phyloP scores from a whole-genome alignment of 2,888 invertebrate species.

The Germaria angustata region DNA sequence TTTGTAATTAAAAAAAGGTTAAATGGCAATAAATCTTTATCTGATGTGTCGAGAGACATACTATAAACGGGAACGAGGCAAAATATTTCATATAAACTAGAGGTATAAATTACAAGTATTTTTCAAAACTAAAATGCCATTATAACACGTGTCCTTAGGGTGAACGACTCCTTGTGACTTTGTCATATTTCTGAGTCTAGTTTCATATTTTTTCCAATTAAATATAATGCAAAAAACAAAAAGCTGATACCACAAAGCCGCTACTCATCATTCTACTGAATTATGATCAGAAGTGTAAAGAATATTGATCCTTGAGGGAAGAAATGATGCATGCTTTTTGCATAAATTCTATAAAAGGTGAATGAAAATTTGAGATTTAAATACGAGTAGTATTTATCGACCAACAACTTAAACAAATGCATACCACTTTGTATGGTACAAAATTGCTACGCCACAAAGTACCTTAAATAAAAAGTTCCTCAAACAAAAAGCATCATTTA shows the following conservation, averaged over 20 bases:
- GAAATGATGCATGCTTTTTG: background rate
- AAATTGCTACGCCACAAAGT: no score
- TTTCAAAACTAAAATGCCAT: slow-evolving; percentile 34
- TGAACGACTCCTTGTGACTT: slow-evolving; percentile 35
- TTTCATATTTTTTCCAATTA: background rate
- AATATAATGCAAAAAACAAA: background rate
- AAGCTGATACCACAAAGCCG: slow-evolving; percentile 11
- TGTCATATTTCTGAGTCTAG: slow-evolving; percentile 21
- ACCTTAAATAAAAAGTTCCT: background rate
- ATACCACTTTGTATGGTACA: no score
- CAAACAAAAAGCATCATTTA: background rate
- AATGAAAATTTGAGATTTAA: no score
- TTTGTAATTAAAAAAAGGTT: slow-evolving; percentile 66
- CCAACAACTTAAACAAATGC: background rate
- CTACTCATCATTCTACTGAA: slow-evolving; percentile 10
- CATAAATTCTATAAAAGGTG: no score
- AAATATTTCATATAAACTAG: slow-evolving; percentile 1
- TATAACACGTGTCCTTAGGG: slow-evolving; percentile 60
- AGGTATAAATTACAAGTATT: slow-evolving; percentile 20
- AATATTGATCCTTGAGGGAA: background rate
- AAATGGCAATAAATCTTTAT: slow-evolving; percentile 65
- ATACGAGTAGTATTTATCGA: no score
- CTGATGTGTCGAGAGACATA: slow-evolving; percentile 6
- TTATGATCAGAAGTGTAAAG: background rate
- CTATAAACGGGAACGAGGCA: slow-evolving; percentile 1